Evolutionary conservation across 2,888 invertebrate species (phyloP), one percentile per base, ranked within the genome.

Genomic region (Torymus tubicola): DNA sequence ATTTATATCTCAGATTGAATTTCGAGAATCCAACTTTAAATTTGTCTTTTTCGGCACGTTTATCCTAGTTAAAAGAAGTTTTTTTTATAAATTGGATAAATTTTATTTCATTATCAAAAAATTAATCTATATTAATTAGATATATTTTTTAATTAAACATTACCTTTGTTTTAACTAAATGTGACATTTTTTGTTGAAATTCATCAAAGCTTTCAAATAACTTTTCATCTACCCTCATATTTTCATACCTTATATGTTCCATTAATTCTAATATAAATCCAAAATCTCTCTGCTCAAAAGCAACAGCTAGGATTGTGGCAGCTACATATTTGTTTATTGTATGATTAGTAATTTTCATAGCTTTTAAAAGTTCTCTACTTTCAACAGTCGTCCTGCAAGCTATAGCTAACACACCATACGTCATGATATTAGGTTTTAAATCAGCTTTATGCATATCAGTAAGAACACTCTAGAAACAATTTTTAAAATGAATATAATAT

Each of bases 361-460:
- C 93, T 55, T 91, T 89, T 0, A 98, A 87, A 11, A 98, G 92
- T 84, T 93, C 91, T 69, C 92, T 89, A 4, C 95, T 96, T 85
- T 94, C 93, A 52, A 93, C 92, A 84, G 93, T 92, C 5, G 92
- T 94, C 80, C 90, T 91, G 89, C 98, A 98, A 13, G 96, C 94
- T 86, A 97, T 90, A 0, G 98, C 95, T 80, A 98, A 90, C 1
- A 96, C 94, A 61, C 97, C 98, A 92, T 96, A 98, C 0, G 98
- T 98, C 85, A 96, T 93, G 84, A 97, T 93, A 90, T 97, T 94
- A 0, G 95, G 94, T 83, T 91, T 91, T 31, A 96, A 88, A 74
- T 91, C 90, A 3, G 91, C 84, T 82, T 92, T 92, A 85, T 93
- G 89, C 78, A 93, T 90, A 64, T 92, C 80, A 31, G 84, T 80